Conservation (phyloP, 2,113 vertebrate species). For the Micronisus gabar region DNA sequence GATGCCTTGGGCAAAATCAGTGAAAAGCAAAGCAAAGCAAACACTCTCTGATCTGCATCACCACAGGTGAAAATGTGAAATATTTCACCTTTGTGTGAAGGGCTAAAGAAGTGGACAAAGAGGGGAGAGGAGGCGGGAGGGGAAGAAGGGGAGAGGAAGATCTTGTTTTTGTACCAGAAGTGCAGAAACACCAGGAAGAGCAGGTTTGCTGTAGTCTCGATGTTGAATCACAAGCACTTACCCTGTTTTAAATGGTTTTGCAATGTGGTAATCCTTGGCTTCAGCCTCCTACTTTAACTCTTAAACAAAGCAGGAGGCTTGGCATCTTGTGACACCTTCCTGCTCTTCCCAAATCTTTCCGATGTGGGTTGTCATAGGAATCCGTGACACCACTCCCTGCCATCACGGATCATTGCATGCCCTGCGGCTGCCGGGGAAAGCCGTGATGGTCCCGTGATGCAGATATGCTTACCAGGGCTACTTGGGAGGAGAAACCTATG, state of each 20-base stretch:
- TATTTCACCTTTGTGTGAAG: neutral
- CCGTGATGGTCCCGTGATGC: accelerated
- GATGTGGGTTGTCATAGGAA: neutral
- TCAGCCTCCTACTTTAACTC: neutral
- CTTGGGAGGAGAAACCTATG: neutral
- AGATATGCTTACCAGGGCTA: neutral
- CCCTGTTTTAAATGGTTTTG: neutral
- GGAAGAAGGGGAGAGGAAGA: neutral
- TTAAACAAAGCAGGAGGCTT: accelerated
- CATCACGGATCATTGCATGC: accelerated
- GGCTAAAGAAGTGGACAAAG: neutral
- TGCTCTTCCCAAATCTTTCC: neutral
- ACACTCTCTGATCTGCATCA: neutral
- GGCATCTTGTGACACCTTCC: neutral
- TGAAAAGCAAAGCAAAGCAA: neutral
- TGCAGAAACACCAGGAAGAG: neutral
- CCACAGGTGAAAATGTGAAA: neutral
- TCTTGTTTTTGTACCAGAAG: neutral
- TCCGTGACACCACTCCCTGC: neutral
- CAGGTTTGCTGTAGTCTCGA: accelerated
- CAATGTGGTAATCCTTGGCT: neutral
- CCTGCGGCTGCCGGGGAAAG: accelerated
- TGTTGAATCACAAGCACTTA: neutral
- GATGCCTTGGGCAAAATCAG: constrained; percentile 1
- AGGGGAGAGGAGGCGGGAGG: neutral